Evolutionary conservation across 1,140 invertebrate genomes (phyloP).

Genomic region (Megathymus violae): DNA sequence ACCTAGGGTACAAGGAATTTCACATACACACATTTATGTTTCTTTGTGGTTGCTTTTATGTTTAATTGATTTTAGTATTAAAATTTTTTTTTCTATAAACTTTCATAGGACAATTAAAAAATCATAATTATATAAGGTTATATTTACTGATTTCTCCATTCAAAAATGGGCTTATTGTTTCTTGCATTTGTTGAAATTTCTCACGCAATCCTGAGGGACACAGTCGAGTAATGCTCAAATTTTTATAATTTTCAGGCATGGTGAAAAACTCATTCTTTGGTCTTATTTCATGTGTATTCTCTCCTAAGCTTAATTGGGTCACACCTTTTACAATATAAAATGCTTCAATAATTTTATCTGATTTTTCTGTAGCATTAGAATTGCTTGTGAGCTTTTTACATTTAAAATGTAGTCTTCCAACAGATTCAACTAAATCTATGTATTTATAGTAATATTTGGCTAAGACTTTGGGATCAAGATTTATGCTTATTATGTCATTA

Average conservation of each 20-base stretch:
- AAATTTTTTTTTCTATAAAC: too few species aligned
- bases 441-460: slow-evolving; percentile 76
- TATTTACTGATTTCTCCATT: slow-evolving; percentile 74
- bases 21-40: too few species aligned
- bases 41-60: too few species aligned
- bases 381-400: slow-evolving; percentile 64
- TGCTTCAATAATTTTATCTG: slow-evolving; percentile 52
- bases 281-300: slow-evolving; percentile 69
- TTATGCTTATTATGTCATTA: slow-evolving; percentile 76
- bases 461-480: slow-evolving; percentile 63
- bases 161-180: slow-evolving; percentile 72
- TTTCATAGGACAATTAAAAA: too few species aligned
- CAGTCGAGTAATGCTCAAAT: slow-evolving; percentile 41
- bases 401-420: slow-evolving; percentile 71
- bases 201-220: slow-evolving; percentile 73
- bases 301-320: slow-evolving; percentile 74
- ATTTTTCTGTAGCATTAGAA: slow-evolving; percentile 21
- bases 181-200: slow-evolving; percentile 74
- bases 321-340: slow-evolving; percentile 77
- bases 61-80: too few species aligned
- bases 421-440: slow-evolving; percentile 67
- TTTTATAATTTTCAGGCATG: slow-evolving; percentile 25
- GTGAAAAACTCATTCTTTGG: slow-evolving; percentile 65
- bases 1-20: too few species aligned
- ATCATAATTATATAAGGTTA: slow-evolving; percentile 1